These are phyloP conservation scores for Drosophila serrata DNA, from an alignment of 1,140 invertebrate genomes.

Conservation along the genomic window DNA sequence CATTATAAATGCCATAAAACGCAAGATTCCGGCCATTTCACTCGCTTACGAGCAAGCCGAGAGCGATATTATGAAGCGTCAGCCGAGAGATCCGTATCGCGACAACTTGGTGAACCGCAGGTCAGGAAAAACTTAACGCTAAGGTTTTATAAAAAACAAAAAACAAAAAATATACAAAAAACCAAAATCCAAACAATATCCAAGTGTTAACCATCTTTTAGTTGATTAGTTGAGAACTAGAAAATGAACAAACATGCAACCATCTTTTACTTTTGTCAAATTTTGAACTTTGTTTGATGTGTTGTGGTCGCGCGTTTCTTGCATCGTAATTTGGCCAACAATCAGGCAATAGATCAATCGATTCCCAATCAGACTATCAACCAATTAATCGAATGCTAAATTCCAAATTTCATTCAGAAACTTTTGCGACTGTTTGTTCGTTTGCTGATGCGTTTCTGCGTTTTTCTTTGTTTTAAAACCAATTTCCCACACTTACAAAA, in stretches of 20 bases:
- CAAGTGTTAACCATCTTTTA: constrained; percentile 72
- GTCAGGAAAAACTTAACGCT: constrained; percentile 86
- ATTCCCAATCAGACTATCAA: constrained; percentile 19
- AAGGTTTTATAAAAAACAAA: constrained; percentile 56
- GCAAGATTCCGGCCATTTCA: constrained; percentile 99
- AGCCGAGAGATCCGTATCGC: constrained; percentile 97
- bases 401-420: constrained; percentile 33
- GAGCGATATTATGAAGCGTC: constrained; percentile 99
- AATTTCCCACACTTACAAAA: constrained; percentile 9
- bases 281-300: constrained; percentile 74
- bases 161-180: constrained; percentile 47
- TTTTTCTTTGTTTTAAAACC: constrained; percentile 52
- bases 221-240: constrained; percentile 77
- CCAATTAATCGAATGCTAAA: constrained; percentile 33
- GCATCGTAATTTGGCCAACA: constrained; percentile 75
- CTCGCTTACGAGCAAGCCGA: constrained; percentile 99
- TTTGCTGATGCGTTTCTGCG: constrained; percentile 72
- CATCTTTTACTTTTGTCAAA: constrained; percentile 56
- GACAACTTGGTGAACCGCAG: constrained; percentile 99
- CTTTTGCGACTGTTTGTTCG: constrained; percentile 68
- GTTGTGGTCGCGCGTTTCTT: constrained; percentile 62
- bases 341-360: constrained; percentile 49
- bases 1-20: constrained; percentile 67
- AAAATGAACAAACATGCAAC: constrained; percentile 83
- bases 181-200: constrained; percentile 51